phyloP scores from a whole-genome alignment of 2,113 vertebrate genomes.

The Callopanchax toddi region DNA sequence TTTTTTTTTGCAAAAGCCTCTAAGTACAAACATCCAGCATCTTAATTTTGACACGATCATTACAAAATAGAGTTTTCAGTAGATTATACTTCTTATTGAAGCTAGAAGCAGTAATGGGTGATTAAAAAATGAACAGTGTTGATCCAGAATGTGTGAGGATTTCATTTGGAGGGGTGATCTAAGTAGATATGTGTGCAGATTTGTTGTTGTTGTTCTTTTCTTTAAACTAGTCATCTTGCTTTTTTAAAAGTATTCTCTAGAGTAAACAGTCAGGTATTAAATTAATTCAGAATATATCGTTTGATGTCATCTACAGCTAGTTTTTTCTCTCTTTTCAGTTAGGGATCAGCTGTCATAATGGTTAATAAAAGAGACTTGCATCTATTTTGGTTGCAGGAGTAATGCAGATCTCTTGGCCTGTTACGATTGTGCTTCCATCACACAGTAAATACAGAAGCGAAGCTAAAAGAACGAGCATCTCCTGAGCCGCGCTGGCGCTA shows the following conservation, averaged over 20 bases:
- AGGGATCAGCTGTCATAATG: neutral
- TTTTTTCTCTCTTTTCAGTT: constrained; percentile 10
- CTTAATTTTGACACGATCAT: constrained; percentile 52
- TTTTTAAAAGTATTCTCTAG: constrained; percentile 19
- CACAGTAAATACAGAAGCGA: constrained; percentile 13
- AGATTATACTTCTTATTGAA: constrained; percentile 68
- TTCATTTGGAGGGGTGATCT: constrained; percentile 34
- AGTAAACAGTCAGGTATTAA: constrained; percentile 20
- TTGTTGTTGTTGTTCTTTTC: constrained; percentile 14
- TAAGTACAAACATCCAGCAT: constrained; percentile 41
- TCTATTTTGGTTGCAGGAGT: neutral
- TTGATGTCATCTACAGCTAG: neutral
- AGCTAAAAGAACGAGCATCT: constrained; percentile 41
- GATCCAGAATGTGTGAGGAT: constrained; percentile 21
- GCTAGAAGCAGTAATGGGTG: constrained; percentile 50
- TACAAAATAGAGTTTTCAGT: constrained; percentile 42
- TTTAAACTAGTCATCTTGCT: constrained; percentile 29
- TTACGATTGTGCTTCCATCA: neutral
- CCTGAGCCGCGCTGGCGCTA: constrained; percentile 34
- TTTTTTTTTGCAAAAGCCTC: constrained; percentile 6
- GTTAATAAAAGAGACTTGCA: constrained; percentile 3
- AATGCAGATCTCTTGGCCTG: neutral
- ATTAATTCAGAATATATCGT: neutral
- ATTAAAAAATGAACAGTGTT: constrained; percentile 48
- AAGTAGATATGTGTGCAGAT: constrained; percentile 5